Percentiles rank a stretch among this genome's conserved stretches.
Conservation (phyloP, 2,113 vertebrate species). For the Antennarius striatus region DNA sequence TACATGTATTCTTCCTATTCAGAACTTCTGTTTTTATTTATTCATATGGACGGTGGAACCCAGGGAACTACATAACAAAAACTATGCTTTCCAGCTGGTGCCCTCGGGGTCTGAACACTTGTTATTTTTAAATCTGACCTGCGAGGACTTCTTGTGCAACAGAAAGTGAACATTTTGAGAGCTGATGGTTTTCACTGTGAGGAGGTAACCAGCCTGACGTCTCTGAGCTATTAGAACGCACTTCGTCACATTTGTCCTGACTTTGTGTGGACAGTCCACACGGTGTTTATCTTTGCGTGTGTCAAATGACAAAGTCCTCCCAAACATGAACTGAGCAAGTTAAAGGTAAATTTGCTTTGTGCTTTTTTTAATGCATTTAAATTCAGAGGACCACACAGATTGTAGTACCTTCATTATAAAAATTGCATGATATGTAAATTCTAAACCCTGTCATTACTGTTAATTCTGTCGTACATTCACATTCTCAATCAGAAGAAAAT, state of each 20-base stretch:
- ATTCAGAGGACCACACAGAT: neutral
- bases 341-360: slow-evolving; percentile 33
- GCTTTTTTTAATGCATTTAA: neutral
- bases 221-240: neutral
- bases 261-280: slow-evolving; percentile 10
- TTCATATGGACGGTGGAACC: slow-evolving; percentile 24
- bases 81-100: slow-evolving; percentile 50
- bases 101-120: slow-evolving; percentile 34
- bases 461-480: no score
- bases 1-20: slow-evolving; percentile 8
- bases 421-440: no score
- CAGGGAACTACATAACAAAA: neutral
- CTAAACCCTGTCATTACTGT: no score
- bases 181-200: slow-evolving; percentile 14
- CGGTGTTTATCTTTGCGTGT: slow-evolving; percentile 52
- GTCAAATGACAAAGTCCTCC: slow-evolving; percentile 67
- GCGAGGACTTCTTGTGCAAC: slow-evolving; percentile 38
- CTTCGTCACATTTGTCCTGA: neutral
- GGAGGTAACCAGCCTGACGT: slow-evolving; percentile 4
- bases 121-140: slow-evolving; percentile 50
- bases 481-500: no score
- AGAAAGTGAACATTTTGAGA: slow-evolving; percentile 16
- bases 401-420: no score
- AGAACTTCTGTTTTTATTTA: slow-evolving; percentile 30
- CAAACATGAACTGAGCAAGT: slow-evolving; percentile 53